Evolutionary conservation across 2,888 invertebrate genomes (phyloP).

Genomic region (Microctonus aethiopoides): DNA sequence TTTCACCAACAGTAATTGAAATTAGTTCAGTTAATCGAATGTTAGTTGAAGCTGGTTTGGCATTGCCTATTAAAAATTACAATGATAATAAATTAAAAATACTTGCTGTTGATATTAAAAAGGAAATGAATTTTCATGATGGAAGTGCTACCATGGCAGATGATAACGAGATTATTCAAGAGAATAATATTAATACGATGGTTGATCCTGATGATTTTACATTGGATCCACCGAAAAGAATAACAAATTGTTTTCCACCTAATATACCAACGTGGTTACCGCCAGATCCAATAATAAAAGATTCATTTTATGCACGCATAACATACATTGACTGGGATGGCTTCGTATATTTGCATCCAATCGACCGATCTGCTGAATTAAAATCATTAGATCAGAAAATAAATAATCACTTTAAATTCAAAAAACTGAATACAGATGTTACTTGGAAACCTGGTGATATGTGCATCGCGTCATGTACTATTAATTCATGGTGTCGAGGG

Average conservation of each 20-base stretch:
- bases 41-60: constrained; percentile 76
- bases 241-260: background rate
- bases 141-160: too few species aligned
- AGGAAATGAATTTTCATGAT: constrained; percentile 41
- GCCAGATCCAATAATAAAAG: constrained; percentile 68
- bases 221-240: background rate
- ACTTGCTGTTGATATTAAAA: constrained; percentile 55
- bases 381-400: background rate
- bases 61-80: constrained; percentile 66
- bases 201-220: too few species aligned
- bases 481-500: constrained; percentile 80
- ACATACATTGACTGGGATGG: constrained; percentile 73
- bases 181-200: background rate
- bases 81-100: constrained; percentile 44
- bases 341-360: constrained; percentile 66
- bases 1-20: constrained; percentile 74
- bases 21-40: constrained; percentile 76
- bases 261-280: constrained; percentile 72
- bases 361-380: constrained; percentile 40
- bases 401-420: background rate
- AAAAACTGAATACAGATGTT: background rate
- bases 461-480: constrained; percentile 75
- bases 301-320: constrained; percentile 72
- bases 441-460: constrained; percentile 75
- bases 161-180: too few species aligned